phyloP scores from a whole-genome alignment of 30 jellyfish, hydroid and myxozoan species.

The Calvadosia cruxmelitensis region DNA sequence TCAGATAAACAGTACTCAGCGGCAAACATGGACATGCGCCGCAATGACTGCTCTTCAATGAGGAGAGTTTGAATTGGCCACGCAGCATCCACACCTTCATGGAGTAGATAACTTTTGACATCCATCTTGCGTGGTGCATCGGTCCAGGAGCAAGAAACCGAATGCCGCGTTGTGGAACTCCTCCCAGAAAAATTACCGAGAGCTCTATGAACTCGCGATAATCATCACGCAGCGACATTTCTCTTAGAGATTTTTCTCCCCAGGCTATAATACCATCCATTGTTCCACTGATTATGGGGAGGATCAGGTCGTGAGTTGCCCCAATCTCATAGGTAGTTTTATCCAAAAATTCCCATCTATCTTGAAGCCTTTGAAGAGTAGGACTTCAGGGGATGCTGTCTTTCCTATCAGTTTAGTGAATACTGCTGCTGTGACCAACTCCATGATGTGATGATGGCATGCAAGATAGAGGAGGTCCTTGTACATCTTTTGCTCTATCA shows the following conservation, averaged over 20 bases:
- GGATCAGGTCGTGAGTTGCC: neutral
- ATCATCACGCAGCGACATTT: neutral
- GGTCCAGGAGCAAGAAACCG: conserved; percentile 3
- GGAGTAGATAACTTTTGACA: conserved; percentile 6
- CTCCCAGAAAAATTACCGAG: conserved; percentile 1
- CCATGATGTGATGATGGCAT: conserved; percentile 5
- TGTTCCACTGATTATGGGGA: neutral
- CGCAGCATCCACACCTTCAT: conserved; percentile 4
- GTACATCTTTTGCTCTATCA: neutral
- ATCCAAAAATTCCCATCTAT: neutral
- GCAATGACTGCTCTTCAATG: neutral
- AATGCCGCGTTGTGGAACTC: neutral
- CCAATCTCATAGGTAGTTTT: neutral
- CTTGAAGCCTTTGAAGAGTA: conserved; percentile 2
- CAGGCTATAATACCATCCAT: neutral
- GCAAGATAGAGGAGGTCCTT: conserved; percentile 1
- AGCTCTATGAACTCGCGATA: neutral
- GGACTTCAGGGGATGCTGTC: neutral
- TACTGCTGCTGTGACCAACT: conserved; percentile 1
- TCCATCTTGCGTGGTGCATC: conserved; percentile 16
- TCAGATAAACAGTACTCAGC: neutral
- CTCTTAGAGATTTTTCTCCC: neutral
- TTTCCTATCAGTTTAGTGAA: neutral
- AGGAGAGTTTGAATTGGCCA: conserved; percentile 8
- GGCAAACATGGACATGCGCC: neutral